Base-by-base conservation (phyloP, 2,113 vertebrate genomes). In the Cathartes aura region DNA sequence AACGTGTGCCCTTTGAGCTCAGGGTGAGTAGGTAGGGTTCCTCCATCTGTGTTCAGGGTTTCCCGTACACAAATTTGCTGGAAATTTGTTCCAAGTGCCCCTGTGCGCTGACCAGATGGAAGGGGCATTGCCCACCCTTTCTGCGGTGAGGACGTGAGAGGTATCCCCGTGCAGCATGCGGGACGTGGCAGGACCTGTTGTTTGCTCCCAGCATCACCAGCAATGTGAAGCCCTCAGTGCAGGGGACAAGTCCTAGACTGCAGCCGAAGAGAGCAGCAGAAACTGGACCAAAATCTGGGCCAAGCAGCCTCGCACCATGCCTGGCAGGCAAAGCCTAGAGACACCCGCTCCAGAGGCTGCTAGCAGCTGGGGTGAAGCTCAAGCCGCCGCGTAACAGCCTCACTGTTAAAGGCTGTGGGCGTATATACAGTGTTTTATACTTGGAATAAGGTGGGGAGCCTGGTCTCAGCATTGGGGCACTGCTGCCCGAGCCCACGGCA, bases 111-210 rank as follows among this genome's bases (percentile, higher is more conserved):
- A 22, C 8, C 32, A 0, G 1, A 1, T 9, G 18, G 68, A 60
- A 36, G 36, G 47, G 40, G 16, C 55, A 48, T 6, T 21, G 11
- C 40, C 59, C 58, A 13, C 34, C 22, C 13, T 56, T 21, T 27
- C 40, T 38, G 70, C 6, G 2, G 6, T 20, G 64, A 40, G 70
- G n/a, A 2, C 0, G 0, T 7, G 18, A 12, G 19, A 36, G 5
- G 15, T 34, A 30, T 24, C 68, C 42, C 55, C 0, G 0, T 29
- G 70, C 63, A 38, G n/a, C 4, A 0, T 3, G 7, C 0, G 6
- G 80, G 43, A 70, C 3, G 0, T 3, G 19, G 29, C n/a, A 34
- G 63, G 67, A 66, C 32, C 71, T 52, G 50, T 13, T 59, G 24
- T 21, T 66, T 40, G 55, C 55, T 84, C 34, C 62, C 52, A 64